These are phyloP conservation scores for Porites lobata DNA, from an alignment of 92 coral and sea anemone species.

Conservation along the genomic window DNA sequence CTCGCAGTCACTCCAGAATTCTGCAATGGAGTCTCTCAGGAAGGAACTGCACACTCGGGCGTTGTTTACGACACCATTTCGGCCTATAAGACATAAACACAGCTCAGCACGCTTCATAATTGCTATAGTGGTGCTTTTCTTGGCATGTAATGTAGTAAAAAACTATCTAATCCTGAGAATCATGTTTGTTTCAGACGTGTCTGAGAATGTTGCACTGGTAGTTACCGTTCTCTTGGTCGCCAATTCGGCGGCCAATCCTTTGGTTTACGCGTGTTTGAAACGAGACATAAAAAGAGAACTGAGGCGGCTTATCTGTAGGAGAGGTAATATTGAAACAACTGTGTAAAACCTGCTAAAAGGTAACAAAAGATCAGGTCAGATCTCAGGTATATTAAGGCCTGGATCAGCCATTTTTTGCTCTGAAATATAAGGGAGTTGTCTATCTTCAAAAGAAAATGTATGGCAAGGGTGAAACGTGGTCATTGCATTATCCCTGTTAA, in stretches of 20 bases:
- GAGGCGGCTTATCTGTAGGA: not conserved
- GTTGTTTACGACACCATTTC: not conserved
- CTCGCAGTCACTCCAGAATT: not conserved
- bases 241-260: constrained; percentile 30
- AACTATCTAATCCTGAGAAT: not conserved
- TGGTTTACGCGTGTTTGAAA: constrained; percentile 28
- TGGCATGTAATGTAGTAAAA: constrained; percentile 3
- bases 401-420: too few species aligned
- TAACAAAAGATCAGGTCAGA: too few species aligned
- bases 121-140: constrained; percentile 10
- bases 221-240: not conserved
- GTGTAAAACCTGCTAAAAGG: not conserved
- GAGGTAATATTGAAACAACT: too few species aligned
- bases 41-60: not conserved
- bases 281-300: constrained; percentile 20
- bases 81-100: not conserved
- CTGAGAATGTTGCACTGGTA: not conserved
- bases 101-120: constrained; percentile 12
- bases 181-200: not conserved
- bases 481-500: too few species aligned
- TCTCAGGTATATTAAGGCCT: too few species aligned
- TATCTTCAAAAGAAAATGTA: too few species aligned
- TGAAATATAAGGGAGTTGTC: too few species aligned
- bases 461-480: too few species aligned
- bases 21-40: not conserved